Percentiles rank a stretch among this genome's conserved stretches.
Conservation (phyloP, 2,113 vertebrate genomes). For the Microcebus lehilahytsara region DNA sequence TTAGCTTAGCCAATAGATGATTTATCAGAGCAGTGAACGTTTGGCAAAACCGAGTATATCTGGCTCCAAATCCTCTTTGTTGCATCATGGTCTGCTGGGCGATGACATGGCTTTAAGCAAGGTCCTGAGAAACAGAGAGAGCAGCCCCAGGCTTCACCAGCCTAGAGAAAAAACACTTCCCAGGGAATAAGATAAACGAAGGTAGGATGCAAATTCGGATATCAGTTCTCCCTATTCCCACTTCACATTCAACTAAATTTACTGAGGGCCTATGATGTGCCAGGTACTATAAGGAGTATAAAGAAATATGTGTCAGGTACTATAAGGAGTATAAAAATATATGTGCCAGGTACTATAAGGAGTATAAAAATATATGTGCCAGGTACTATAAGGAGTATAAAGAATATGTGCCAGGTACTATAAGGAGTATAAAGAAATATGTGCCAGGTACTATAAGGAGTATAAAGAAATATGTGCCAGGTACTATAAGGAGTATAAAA, state of each 20-base stretch:
- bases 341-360: not conserved
- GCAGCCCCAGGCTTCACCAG: no score
- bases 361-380: not conserved
- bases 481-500: not conserved
- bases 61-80: constrained; percentile 50
- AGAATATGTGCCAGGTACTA: not conserved
- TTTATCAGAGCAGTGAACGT: constrained; percentile 49
- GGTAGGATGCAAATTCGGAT: not conserved
- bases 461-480: no score
- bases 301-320: not conserved
- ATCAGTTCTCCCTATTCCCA: not conserved
- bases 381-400: no score
- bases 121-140: not conserved
- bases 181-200: not conserved
- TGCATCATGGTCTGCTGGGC: not conserved
- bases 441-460: not conserved
- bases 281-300: not conserved
- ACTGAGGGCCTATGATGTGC: not conserved
- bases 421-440: not conserved
- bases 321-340: not conserved
- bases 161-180: not conserved
- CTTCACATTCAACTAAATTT: not conserved
- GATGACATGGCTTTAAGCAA: not conserved
- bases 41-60: constrained; percentile 13
- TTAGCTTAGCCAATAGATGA: constrained; percentile 64